A percentile compares a stretch with the other conserved stretches of the same genome.
Conservation (phyloP, 1,140 invertebrate genomes). For the Vanessa tameamea region DNA sequence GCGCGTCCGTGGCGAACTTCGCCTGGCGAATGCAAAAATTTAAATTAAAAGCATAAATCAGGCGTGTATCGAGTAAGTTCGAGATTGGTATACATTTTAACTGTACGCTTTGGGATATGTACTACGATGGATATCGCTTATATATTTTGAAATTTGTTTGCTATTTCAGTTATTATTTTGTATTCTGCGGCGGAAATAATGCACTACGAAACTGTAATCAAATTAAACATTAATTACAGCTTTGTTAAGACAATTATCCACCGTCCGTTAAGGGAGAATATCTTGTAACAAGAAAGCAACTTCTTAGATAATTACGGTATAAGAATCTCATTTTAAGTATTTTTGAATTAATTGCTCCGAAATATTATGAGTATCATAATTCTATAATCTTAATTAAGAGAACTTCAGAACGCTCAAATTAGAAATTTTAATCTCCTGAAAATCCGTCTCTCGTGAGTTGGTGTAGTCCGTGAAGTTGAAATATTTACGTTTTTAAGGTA, state of each 20-base stretch:
- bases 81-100: conserved; percentile 76
- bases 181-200: conserved; percentile 3
- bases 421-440: conserved; percentile 74
- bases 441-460: conserved; percentile 59
- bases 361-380: conserved; percentile 78
- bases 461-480: conserved; percentile 46
- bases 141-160: conserved; percentile 29
- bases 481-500: conserved; percentile 49
- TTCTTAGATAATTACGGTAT: conserved; percentile 64
- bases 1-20: conserved; percentile 75
- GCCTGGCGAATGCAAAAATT: conserved; percentile 80
- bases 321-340: conserved; percentile 62
- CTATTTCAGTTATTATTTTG: conserved; percentile 23
- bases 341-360: conserved; percentile 76
- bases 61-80: conserved; percentile 78
- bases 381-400: conserved; percentile 78
- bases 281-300: conserved; percentile 58
- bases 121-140: conserved; percentile 47
- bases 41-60: conserved; percentile 81
- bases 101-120: conserved; percentile 61
- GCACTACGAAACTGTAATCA: neutral
- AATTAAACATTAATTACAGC: conserved; percentile 25
- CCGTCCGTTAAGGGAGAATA: conserved; percentile 46
- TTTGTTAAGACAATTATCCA: conserved; percentile 43
- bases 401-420: conserved; percentile 70